phyloP scores from a whole-genome alignment of 2,113 vertebrate genomes.

The Mugil cephalus region DNA sequence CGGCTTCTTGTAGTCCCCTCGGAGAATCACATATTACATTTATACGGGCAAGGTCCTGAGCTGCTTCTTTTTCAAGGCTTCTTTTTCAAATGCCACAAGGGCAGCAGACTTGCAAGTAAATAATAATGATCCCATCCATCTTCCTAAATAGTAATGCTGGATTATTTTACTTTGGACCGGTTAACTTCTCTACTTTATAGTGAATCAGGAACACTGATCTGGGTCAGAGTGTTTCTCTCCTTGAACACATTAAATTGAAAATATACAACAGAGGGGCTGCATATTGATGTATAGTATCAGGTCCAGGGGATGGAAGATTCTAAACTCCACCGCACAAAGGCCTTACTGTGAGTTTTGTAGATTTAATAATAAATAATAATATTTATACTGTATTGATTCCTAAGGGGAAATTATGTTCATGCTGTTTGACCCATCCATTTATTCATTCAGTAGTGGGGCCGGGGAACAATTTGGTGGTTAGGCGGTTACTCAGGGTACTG shows the following conservation, averaged over 20 bases:
- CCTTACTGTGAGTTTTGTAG: too few relatives aligned
- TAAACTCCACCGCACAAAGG: too few relatives aligned
- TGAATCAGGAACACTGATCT: constrained; percentile 18
- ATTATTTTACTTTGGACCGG: constrained; percentile 39
- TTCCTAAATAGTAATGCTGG: constrained; percentile 52
- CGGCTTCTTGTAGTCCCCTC: constrained; percentile 30
- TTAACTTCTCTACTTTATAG: constrained; percentile 8
- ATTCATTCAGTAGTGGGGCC: too few relatives aligned
- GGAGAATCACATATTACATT: constrained; percentile 51
- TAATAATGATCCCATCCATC: constrained; percentile 71
- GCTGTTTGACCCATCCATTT: too few relatives aligned
- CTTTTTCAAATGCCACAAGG: constrained; percentile 42
- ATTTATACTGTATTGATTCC: too few relatives aligned
- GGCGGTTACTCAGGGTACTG: too few relatives aligned
- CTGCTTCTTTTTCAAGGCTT: constrained; percentile 44
- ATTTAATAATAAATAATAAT: too few relatives aligned
- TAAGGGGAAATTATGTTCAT: too few relatives aligned
- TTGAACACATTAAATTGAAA: constrained; percentile 19
- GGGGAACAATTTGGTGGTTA: too few relatives aligned
- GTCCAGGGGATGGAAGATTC: too few relatives aligned
- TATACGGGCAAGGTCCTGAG: constrained; percentile 40
- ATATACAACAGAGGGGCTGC: constrained; percentile 5
- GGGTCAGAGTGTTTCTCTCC: constrained; percentile 27
- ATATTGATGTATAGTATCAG: not conserved
- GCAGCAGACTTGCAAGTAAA: constrained; percentile 49